Evolutionary conservation across 2,797 vertebrate species (phyloP), one percentile per base, ranked within the genome.

Genomic region (Loris lydekkerianus): DNA sequence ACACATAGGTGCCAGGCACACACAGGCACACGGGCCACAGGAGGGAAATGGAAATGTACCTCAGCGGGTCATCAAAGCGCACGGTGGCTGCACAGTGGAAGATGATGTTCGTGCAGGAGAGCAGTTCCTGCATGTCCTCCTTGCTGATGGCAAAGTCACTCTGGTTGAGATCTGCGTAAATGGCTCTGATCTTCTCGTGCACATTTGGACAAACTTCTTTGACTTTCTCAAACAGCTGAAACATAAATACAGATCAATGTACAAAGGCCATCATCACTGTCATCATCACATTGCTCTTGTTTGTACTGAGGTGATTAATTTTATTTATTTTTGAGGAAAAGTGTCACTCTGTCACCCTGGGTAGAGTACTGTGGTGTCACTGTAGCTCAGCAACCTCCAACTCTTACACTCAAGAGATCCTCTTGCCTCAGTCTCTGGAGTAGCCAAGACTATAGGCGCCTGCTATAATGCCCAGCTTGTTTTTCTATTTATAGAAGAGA

Each of bases 141-240:
- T 99, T 97, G 97, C 99, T 98, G 98, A 99, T 99, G 98, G 99
- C 99, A 67, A 99, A 98, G 97, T 99, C 99, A 0, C 98, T 99
- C 97, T 99, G 99, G 60, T 96, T 99, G 98, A 99, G 98, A 98
- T 99, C 99, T 56, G 99, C 99, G 98, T 99, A 99, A 98, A 99
- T 98, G 14, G 99, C 98, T 73, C 99, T 98, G 98, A 99, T 99
- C 98, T 99, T 99, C 98, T 99, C 98, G 5, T 99, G 98, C 98
- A 99, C 99, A 77, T 99, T 98, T 15, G 99, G 99, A 97, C 99
- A 98, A 93, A 99, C 98, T 98, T 99, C 99, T 93, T 99, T 98
- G 89, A 99, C 99, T 13, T 99, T 99, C 97, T 99, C 99, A 96
- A 99, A 99, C 73, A 99, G 98, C 99, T 99, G 96, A 96, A 97